Base-by-base conservation (phyloP, 2,113 vertebrate genomes). In the Rafetus swinhoei region DNA sequence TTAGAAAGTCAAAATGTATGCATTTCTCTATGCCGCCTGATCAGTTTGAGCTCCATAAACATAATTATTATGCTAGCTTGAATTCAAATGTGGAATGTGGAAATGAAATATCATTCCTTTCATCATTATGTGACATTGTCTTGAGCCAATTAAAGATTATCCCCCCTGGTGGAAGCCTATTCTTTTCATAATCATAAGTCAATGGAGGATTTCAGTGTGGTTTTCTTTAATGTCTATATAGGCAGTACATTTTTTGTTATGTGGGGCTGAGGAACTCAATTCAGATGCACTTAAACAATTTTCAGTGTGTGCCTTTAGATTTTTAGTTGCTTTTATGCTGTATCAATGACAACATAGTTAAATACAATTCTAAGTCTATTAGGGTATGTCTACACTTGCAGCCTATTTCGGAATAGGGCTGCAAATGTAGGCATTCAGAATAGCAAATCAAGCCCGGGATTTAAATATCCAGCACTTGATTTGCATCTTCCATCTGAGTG, bases 21-120 rank as follows among this genome's bases (percentile, higher is more conserved):
- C 25, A 32, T 95, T 95, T 96, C 35, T 95, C 87, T 86, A 57
- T 86, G 84, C 15, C 72, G 79, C 45, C 82, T 1, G 80, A 94
- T 96, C 88, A 86, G 86, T 93, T 91, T 89, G 94, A 96, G 96
- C 87, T 91, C 91, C 79, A 53, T 87, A 94, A 98, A 95, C 59
- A 93, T 93, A 85, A 69, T 95, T 93, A 96, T 97, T 92, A 93
- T 12, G 39, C 27, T 54, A 89, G 85, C n/a, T 85, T 93, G 82
- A 93, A 96, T 96, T 92, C 80, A 27, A 85, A 96, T 77, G 87
- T 76, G 60, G 91, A 95, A 87, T 85, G 90, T 83, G 60, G 83
- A 96, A 97, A 94, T 95, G 90, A 95, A 96, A 93, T 54, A 79
- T 35, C 55, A 59, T 81, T 65, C 54, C 4, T 79, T 81, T 92